Evolutionary conservation across 2,113 vertebrate genomes (phyloP).

Genomic region (Genyomyrus donnyi): DNA sequence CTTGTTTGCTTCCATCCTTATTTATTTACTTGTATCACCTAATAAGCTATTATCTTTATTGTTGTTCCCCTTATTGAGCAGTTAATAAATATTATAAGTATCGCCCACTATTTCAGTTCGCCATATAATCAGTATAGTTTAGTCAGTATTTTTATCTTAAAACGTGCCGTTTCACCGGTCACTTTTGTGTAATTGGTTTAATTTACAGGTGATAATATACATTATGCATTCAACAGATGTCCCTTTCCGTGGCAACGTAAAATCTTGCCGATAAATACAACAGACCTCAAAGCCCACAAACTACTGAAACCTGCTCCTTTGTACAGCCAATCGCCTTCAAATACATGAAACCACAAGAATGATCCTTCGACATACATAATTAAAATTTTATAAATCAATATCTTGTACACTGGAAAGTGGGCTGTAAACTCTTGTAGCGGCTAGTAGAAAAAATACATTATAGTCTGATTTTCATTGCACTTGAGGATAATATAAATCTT

Average conservation of each 20-base stretch:
- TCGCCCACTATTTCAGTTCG: neutral
- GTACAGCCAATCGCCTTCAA: neutral
- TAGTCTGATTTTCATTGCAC: neutral
- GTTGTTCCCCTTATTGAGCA: neutral
- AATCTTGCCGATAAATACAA: neutral
- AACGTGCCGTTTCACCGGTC: neutral
- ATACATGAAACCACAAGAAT: neutral
- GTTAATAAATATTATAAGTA: neutral
- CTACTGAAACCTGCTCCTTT: neutral
- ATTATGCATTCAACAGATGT: constrained; percentile 6
- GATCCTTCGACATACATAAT: constrained; percentile 1
- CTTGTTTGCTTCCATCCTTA: neutral
- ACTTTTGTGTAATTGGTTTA: neutral
- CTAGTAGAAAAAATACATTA: neutral
- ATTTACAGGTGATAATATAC: neutral
- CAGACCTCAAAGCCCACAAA: neutral
- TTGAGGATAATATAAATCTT: neutral
- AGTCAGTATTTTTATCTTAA: neutral
- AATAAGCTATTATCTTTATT: neutral
- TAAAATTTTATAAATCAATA: constrained; percentile 6
- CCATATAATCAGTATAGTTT: neutral
- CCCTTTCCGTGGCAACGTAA: neutral
- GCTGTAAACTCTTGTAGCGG: neutral
- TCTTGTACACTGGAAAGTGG: neutral
- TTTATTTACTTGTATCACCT: neutral